phyloP scores from a whole-genome alignment of 2,797 vertebrate genomes.

The Tapera naevia region DNA sequence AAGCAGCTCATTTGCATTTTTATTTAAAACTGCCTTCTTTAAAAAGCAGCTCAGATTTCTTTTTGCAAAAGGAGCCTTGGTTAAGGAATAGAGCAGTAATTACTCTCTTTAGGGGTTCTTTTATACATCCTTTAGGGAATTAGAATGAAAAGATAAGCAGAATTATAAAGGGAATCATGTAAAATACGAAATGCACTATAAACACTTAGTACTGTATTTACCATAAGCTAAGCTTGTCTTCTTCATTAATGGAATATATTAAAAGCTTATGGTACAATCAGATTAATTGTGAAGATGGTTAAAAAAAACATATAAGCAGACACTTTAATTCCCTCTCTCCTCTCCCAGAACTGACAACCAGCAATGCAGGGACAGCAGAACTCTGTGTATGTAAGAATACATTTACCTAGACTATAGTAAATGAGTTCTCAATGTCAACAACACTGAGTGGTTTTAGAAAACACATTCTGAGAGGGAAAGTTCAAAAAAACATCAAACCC shows the following conservation, averaged over 20 bases:
- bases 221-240: slow-evolving; percentile 78
- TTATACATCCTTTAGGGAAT: slow-evolving; percentile 88
- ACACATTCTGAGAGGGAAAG: neutral
- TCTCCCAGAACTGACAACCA: slow-evolving; percentile 48
- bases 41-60: slow-evolving; percentile 87
- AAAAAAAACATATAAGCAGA: neutral
- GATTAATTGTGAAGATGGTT: slow-evolving; percentile 65
- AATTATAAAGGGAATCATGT: slow-evolving; percentile 98
- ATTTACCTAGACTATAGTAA: neutral
- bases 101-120: slow-evolving; percentile 91
- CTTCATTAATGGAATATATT: slow-evolving; percentile 80
- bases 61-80: slow-evolving; percentile 86
- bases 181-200: slow-evolving; percentile 87
- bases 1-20: slow-evolving; percentile 99
- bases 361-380: slow-evolving; percentile 45
- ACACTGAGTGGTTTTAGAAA: neutral
- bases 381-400: neutral
- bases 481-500: neutral
- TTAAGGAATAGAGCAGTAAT: slow-evolving; percentile 84
- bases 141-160: slow-evolving; percentile 95
- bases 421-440: neutral
- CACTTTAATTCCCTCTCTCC: slow-evolving; percentile 18
- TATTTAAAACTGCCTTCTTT: slow-evolving; percentile 86
- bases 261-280: slow-evolving; percentile 71
- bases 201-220: slow-evolving; percentile 88